These are phyloP conservation scores for Mus musculus DNA, from an alignment of 2,113 vertebrate species.

Conservation along the genomic window DNA sequence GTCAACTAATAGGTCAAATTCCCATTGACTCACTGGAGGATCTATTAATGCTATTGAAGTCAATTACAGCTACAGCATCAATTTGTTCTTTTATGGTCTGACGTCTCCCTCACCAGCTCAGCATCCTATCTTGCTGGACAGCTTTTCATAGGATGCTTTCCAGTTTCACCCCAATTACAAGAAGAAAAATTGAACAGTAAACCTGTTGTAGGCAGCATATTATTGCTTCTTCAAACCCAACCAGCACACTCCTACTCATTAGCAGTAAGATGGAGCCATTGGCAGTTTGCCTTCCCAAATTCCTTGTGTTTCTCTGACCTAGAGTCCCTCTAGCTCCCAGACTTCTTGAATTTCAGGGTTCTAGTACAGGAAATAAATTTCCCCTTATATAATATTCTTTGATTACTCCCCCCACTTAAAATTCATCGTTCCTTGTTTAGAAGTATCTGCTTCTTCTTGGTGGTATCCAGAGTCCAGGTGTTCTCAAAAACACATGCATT, in stretches of 20 bases:
- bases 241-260: not conserved
- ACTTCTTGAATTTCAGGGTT: not conserved
- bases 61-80: not conserved
- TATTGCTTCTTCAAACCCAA: not conserved
- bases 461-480: not conserved
- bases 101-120: not conserved
- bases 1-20: not conserved
- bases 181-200: not conserved
- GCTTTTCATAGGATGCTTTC: not conserved
- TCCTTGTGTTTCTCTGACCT: not conserved
- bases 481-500: not conserved
- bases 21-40: not conserved
- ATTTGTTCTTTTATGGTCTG: not conserved
- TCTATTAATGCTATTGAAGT: not conserved
- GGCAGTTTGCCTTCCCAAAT: not conserved
- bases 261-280: not conserved
- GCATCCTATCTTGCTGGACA: not conserved
- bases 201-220: not conserved
- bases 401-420: not conserved
- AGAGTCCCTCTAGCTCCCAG: not conserved
- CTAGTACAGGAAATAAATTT: not conserved
- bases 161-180: not conserved
- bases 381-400: not conserved
- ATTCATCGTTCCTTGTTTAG: not conserved
- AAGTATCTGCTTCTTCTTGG: not conserved